Base-by-base conservation (phyloP, 2,113 vertebrate genomes). In the Azemiops feae region DNA sequence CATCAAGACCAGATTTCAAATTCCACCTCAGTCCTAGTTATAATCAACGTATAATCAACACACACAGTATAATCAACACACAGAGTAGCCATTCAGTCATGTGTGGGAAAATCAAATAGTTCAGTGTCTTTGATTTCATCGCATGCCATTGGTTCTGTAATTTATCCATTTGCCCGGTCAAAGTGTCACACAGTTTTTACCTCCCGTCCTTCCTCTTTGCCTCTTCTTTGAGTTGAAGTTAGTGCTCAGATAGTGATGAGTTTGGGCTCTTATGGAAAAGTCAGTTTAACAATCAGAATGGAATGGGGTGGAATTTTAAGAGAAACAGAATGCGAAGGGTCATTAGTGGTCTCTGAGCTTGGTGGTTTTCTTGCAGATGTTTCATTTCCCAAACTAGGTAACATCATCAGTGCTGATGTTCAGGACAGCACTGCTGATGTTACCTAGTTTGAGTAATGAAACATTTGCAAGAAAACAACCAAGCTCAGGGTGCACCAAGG, bases 81-180 rank as follows among this genome's bases (percentile, higher is more conserved):
- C 94, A 94, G 95, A 93, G 88, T 87, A 93, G 95, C 92, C 92
- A 92, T 86, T 95, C 91, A 25, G 89, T 95, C 94, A 58, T 60
- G 89, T 95, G 95, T 90, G 89, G 96, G 96, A 93, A 96, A 97
- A 96, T 93, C 91, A 91, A 94, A 92, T 93, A 85, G 93, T 91
- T 96, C 50, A 90, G 93, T 93, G 93, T 95, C 96, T 95, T 96
- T 96, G 97, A 95, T 97, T 93, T 97, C 94, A 88, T 8, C 94
- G 95, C 93, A 90, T 95, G 96, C 96, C 94, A 92, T 53, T 94
- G 95, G 92, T 64, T 55, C 55, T 93, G 93, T 94, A 97, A 96
- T 96, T 96, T 96, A 94, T 91, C 93, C 89, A 91, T 88, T 93
- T 88, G 52, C 69, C 95, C 95, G 96, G 89, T 95, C 94, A 95